phyloP scores from a whole-genome alignment of 2,113 vertebrate genomes.

The Columba livia region DNA sequence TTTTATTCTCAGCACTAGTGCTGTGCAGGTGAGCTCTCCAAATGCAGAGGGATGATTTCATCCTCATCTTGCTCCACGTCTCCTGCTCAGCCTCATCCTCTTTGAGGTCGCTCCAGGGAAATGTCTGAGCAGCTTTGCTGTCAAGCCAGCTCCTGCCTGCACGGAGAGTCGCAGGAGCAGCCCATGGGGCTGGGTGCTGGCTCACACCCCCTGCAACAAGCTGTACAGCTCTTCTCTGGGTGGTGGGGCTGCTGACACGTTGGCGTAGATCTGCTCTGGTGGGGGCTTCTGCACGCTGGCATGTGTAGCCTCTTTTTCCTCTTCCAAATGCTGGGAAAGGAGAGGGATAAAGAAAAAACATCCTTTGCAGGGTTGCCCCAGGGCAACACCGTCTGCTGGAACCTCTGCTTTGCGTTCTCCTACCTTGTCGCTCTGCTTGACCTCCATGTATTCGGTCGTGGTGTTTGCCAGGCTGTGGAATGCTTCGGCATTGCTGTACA shows the following conservation, averaged over 20 bases:
- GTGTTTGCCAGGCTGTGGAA: fast-evolving
- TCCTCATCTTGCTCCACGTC: fast-evolving
- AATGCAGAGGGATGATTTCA: not conserved
- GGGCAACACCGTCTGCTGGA: not conserved
- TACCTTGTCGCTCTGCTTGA: not conserved
- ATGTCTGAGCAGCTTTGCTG: fast-evolving
- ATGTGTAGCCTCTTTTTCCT: fast-evolving
- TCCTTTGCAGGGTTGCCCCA: fast-evolving
- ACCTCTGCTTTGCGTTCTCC: not conserved
- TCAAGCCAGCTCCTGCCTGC: not conserved
- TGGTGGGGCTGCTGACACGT: fast-evolving
- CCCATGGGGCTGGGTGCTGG: fast-evolving
- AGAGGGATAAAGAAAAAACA: not conserved
- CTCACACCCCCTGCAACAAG: not conserved
- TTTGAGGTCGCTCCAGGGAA: not conserved
- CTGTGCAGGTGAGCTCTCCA: fast-evolving
- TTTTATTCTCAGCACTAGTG: not conserved
- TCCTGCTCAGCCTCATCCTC: not conserved
- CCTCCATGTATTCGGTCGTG: fast-evolving
- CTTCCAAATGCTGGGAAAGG: not conserved
- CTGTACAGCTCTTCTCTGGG: not conserved
- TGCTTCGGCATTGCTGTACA: not conserved
- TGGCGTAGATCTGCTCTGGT: fast-evolving
- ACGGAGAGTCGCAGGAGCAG: not conserved
- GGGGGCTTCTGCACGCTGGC: fast-evolving